Base-by-base conservation (phyloP, 1,140 invertebrate species). In the Zaprionus taronus region DNA sequence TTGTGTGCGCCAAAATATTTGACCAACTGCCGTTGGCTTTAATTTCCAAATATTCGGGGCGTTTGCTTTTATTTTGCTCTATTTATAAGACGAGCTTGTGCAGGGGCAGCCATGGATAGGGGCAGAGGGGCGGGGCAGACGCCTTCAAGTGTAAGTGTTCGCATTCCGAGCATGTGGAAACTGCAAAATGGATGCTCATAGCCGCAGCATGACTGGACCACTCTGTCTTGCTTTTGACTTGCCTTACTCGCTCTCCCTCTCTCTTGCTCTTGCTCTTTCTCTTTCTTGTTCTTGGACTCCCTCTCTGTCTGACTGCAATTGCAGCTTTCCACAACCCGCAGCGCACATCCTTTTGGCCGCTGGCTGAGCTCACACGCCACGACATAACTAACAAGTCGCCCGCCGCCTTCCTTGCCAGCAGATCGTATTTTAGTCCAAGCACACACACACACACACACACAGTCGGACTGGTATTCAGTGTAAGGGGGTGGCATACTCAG, bases 111-210 rank as follows among this genome's bases (percentile, higher is more conserved):
- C 12, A 5, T 14, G 14, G 14, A 41, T 14, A 4, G 38, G 14
- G 36, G 3, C 1, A 12, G 38, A 6, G 38, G 63, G 41, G 17
- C 4, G 36, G 0, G 4, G 2, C 41, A 66, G 85, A 86, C 72
- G 70, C 75, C 82, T 61, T 66, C 81, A 79, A 87, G 75, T 87
- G 84, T 84, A 87, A 87, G 84, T 89, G 84, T 89, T 86, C 84
- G 81, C 84, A 87, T 87, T 84, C 84, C 84, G 79, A 71, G 79
- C 81, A 83, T 87, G 85, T 89, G 83, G 69, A 84, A 87, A 84
- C 84, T 89, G 84, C 83, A 87, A 87, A 86, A 87, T 87, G 83
- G 70, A 80, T 73, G 76, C 80, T 79, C 72, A 71, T 63, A 68
- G 57, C 51, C 67, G 41, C 62, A 64, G 26, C 28, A 36, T 47